Percentiles rank a stretch among this genome's conserved stretches.
phyloP scores from a whole-genome alignment of 2,888 invertebrate genomes.

The Clistopyga incitator region DNA sequence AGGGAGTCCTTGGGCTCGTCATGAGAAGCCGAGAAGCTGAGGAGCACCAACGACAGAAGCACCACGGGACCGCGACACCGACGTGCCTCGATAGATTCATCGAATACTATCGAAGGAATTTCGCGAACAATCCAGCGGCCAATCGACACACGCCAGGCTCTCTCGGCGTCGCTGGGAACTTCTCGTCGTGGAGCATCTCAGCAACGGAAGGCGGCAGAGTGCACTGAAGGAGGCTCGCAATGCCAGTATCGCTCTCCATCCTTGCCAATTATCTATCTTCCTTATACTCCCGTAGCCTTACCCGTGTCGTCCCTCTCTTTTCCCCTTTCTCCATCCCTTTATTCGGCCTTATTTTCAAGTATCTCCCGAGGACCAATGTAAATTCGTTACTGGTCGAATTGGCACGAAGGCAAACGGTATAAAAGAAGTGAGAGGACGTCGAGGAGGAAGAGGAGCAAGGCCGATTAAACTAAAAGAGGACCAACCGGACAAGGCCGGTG shows the following conservation, averaged over 20 bases:
- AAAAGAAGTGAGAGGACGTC: slow-evolving; percentile 52
- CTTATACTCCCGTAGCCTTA: slow-evolving; percentile 54
- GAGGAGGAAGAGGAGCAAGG: slow-evolving; percentile 35
- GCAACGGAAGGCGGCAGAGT: slow-evolving; percentile 66
- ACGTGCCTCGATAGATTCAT: slow-evolving; percentile 84
- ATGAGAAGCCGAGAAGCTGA: slow-evolving; percentile 60
- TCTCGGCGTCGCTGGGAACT: slow-evolving; percentile 71
- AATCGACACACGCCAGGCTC: slow-evolving; percentile 83
- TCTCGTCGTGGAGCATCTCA: slow-evolving; percentile 78
- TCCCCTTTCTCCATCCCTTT: slow-evolving; percentile 37
- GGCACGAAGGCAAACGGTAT: slow-evolving; percentile 68
- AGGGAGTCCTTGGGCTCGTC: slow-evolving; percentile 47
- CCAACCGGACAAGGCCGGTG: slow-evolving; percentile 58
- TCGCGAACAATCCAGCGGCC: slow-evolving; percentile 82
- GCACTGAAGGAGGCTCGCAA: slow-evolving; percentile 47
- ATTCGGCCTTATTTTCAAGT: slow-evolving; percentile 54
- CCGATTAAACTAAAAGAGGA: slow-evolving; percentile 35
- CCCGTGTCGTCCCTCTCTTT: slow-evolving; percentile 50
- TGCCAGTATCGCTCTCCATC: slow-evolving; percentile 68
- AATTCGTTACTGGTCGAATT: slow-evolving; percentile 71
- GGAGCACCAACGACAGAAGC: slow-evolving; percentile 59
- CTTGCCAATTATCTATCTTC: slow-evolving; percentile 67
- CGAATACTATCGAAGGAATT: slow-evolving; percentile 84
- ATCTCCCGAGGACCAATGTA: slow-evolving; percentile 67
- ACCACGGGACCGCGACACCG: slow-evolving; percentile 73